A percentile compares a stretch with the other conserved stretches of the same genome.
These are phyloP conservation scores for Lycopodina hypogea DNA, from an alignment of 37 sponge, comb jelly and placozoan species.

Conservation along the genomic window DNA sequence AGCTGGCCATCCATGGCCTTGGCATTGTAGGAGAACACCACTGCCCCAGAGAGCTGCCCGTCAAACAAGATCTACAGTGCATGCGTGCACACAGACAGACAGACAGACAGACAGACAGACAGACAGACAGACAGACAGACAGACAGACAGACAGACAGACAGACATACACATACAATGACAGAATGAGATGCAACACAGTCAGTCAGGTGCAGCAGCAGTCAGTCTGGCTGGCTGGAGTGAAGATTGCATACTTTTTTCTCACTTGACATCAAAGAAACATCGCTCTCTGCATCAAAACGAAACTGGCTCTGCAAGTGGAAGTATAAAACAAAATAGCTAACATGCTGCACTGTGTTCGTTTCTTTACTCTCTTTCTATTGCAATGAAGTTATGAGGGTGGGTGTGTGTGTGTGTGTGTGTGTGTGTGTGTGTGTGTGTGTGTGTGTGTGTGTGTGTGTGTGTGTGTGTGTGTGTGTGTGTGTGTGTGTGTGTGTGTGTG, in stretches of 20 bases:
- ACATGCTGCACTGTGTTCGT: too few species aligned
- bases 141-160: background rate
- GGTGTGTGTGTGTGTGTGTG: too few species aligned
- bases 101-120: background rate
- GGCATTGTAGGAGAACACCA: conserved; percentile 86
- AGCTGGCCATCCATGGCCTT: conserved; percentile 91
- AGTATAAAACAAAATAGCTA: too few species aligned
- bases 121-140: background rate
- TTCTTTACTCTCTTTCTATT: too few species aligned
- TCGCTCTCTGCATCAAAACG: conserved; percentile 71
- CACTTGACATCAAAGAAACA: conserved; percentile 41
- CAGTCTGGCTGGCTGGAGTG: background rate
- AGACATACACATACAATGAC: too few species aligned
- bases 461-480: too few species aligned
- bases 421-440: too few species aligned
- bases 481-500: too few species aligned
- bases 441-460: too few species aligned
- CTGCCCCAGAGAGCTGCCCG: conserved; percentile 62
- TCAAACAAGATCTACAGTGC: conserved; percentile 67
- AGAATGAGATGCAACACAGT: background rate
- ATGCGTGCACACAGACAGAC: background rate
- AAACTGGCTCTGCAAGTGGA: conserved; percentile 63
- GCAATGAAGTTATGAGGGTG: too few species aligned
- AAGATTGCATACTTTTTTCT: conserved; percentile 55
- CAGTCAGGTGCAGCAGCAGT: background rate